phyloP scores from a whole-genome alignment of 2,888 invertebrate species.

The Therioaphis trifolii region DNA sequence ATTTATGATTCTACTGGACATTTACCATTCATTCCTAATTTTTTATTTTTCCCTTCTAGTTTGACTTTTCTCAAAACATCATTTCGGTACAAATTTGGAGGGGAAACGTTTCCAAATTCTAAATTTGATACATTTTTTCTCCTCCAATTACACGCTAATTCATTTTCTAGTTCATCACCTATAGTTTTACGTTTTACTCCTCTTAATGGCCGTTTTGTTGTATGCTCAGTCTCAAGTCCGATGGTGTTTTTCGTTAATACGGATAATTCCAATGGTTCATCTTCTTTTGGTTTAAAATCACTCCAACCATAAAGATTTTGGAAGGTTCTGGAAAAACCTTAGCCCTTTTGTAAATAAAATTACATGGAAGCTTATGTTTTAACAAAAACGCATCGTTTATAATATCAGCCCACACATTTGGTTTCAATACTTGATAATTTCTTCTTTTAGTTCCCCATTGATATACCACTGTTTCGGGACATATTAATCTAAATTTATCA shows the following conservation, averaged over 20 bases:
- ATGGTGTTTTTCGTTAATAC: neutral
- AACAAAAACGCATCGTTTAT: neutral
- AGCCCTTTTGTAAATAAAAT: neutral
- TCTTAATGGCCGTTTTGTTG: neutral
- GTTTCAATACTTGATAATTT: slow-evolving; percentile 1
- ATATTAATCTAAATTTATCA: neutral
- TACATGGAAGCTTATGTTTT: neutral
- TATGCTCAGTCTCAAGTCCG: neutral
- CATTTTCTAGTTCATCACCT: neutral
- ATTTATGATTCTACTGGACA: neutral
- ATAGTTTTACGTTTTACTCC: neutral
- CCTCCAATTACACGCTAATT: no score
- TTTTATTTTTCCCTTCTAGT: neutral
- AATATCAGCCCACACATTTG: neutral
- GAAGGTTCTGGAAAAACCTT: neutral
- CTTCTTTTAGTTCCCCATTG: neutral
- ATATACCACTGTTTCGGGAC: neutral
- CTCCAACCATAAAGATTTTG: neutral
- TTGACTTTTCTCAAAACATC: neutral
- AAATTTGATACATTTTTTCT: neutral
- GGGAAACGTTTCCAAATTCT: neutral
- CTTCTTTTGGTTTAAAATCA: neutral
- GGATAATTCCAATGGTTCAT: neutral
- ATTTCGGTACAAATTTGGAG: neutral
- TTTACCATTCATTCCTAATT: neutral